Evolutionary conservation across 2,797 vertebrate genomes (phyloP), one percentile per base, ranked within the genome.

Genomic region (Novumbra hubbsi): DNA sequence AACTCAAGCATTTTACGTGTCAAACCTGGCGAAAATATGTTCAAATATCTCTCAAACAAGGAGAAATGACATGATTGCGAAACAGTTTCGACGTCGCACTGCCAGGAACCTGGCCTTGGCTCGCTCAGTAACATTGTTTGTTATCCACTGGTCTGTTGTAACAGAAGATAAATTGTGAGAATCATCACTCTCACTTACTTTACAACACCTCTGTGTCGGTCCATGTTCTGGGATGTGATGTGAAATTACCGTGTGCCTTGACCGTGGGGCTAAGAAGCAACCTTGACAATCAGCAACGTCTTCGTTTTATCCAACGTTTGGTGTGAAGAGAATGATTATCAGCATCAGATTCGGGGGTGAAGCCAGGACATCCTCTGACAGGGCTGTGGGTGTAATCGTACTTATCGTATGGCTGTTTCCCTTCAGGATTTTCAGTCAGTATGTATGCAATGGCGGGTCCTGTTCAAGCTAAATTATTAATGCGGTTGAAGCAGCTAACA

Each of bases 361-460:
- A 15, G 17, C 7, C 72, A 67, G 45, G 27, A 67, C 48, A 50
- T 73, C 45, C 71, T 38, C 12, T 34, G 11, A 66, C 63, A 34
- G 28, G 62, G 27, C 49, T 66, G 24, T 17, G 55, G 21, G 24
- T 64, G 38, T 45, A 48, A 30, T 27, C 70, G 9, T 52, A 16
- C n/a, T 28, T n/a, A 63, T 15, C 5, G 16, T 17, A 49, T 6
- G 14, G 7, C 27, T 21, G 60, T 48, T 32, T 72, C 71, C 45
- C 28, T 24, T 28, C 45, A 49, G 41, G 11, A 49, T 6, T 32
- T 11, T 28, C 38, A 11, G 27, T 64, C 28, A 3, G 62, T 64
- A 19, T 9, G 63, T 32, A 17, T 14, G 34, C 21, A 4, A 14
- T 41, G 34, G n/a, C n/a, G n/a, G 55, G 17, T 15, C 63, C 27